Evolutionary conservation across 35 echinoderm and acorn worm genomes (phyloP).

Genomic region (Strongylocentrotus purpuratus): DNA sequence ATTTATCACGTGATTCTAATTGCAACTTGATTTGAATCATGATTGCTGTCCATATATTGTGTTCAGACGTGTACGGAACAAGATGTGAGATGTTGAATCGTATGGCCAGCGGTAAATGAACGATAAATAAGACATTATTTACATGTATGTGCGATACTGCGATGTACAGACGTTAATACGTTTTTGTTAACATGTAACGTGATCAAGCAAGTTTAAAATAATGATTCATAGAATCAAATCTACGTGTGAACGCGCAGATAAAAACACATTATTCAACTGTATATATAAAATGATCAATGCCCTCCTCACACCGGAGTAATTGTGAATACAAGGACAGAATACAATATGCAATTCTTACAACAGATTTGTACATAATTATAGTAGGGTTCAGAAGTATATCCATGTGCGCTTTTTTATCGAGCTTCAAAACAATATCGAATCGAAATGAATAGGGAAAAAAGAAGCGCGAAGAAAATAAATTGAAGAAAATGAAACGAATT

Average conservation of each 20-base stretch:
- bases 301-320: not conserved
- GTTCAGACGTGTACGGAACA: not conserved
- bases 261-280: not conserved
- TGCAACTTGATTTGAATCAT: not conserved
- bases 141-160: no score
- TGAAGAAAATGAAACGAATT: no score
- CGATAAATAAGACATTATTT: no score
- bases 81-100: not conserved
- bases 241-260: not conserved
- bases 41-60: not conserved
- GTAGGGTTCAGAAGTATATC: not conserved
- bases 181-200: no score
- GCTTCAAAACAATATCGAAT: not conserved
- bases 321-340: not conserved
- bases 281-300: not conserved
- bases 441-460: not conserved
- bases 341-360: not conserved
- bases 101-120: no score
- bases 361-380: not conserved
- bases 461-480: no score
- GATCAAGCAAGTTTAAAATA: not conserved
- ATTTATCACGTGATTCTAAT: not conserved
- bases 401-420: not conserved
- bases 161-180: no score
- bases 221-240: not conserved